A percentile compares a stretch with the other conserved stretches of the same genome.
Evolutionary conservation across 1,140 invertebrate genomes (phyloP).

Genomic region (Copidosoma floridanum): DNA sequence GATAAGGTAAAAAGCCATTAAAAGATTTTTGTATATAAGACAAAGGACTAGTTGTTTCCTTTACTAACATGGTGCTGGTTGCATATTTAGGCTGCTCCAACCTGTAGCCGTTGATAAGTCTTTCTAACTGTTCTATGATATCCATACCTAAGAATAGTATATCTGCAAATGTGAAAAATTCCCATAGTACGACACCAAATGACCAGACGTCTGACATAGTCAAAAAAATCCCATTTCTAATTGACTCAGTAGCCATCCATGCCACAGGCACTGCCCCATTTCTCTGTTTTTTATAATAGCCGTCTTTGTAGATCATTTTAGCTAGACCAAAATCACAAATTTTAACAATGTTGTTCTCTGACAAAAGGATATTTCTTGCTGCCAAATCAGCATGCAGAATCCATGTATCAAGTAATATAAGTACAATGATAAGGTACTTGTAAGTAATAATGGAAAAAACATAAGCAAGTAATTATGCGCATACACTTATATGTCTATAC

Average conservation of each 20-base stretch:
- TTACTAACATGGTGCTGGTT: slow-evolving; percentile 71
- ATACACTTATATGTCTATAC: too few relatives aligned
- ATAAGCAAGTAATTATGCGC: too few relatives aligned
- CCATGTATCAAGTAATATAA: too few relatives aligned
- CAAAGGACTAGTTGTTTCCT: background rate
- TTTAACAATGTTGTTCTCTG: slow-evolving; percentile 86
- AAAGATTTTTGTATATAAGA: too few relatives aligned
- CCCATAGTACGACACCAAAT: slow-evolving; percentile 91
- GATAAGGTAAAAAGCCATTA: background rate
- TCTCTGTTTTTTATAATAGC: slow-evolving; percentile 91
- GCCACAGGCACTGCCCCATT: slow-evolving; percentile 77
- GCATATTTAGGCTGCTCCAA: slow-evolving; percentile 82
- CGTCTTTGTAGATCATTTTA: slow-evolving; percentile 84
- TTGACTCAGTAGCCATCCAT: slow-evolving; percentile 82
- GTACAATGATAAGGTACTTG: too few relatives aligned
- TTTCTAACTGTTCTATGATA: slow-evolving; percentile 70
- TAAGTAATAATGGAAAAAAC: too few relatives aligned
- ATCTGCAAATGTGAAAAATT: slow-evolving; percentile 85
- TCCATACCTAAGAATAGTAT: slow-evolving; percentile 86
- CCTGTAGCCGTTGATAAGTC: slow-evolving; percentile 78
- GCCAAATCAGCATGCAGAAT: slow-evolving; percentile 92
- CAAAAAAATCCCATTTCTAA: slow-evolving; percentile 76
- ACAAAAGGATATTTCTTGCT: slow-evolving; percentile 91
- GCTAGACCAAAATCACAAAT: slow-evolving; percentile 98
- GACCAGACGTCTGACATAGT: slow-evolving; percentile 92